These are phyloP conservation scores for Perca flavescens DNA, from an alignment of 2,113 vertebrate species.

Conservation along the genomic window DNA sequence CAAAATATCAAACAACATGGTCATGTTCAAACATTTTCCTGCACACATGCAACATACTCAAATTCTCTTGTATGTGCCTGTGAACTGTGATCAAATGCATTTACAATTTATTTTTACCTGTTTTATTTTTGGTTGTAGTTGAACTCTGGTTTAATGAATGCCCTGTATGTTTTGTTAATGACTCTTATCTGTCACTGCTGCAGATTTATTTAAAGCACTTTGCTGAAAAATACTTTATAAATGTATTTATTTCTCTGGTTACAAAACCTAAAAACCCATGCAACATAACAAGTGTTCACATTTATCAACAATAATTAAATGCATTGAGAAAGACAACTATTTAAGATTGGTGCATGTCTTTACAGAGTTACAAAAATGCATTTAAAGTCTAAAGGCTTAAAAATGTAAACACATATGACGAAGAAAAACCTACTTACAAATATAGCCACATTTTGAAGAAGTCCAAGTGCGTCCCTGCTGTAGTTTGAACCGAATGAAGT, in stretches of 20 bases:
- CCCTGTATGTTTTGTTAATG: constrained; percentile 2
- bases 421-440: not conserved
- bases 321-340: not conserved
- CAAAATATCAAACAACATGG: not conserved
- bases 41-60: not conserved
- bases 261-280: not conserved
- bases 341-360: not conserved
- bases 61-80: not conserved
- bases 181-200: constrained; percentile 30
- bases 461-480: not conserved
- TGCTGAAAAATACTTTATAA: not conserved
- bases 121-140: not conserved
- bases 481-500: not conserved
- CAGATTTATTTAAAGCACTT: not conserved
- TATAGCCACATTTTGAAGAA: too few relatives aligned
- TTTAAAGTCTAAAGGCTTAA: too few relatives aligned
- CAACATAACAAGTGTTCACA: not conserved
- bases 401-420: not conserved
- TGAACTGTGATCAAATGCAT: not conserved
- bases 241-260: constrained; percentile 2
- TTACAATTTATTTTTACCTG: not conserved
- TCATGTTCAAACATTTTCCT: not conserved
- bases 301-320: not conserved
- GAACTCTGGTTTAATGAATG: not conserved
- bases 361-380: not conserved